A percentile compares a stretch with the other conserved stretches of the same genome.
These are phyloP conservation scores for Drosophila kohkoa DNA, from an alignment of 1,140 invertebrate genomes.

Conservation along the genomic window DNA sequence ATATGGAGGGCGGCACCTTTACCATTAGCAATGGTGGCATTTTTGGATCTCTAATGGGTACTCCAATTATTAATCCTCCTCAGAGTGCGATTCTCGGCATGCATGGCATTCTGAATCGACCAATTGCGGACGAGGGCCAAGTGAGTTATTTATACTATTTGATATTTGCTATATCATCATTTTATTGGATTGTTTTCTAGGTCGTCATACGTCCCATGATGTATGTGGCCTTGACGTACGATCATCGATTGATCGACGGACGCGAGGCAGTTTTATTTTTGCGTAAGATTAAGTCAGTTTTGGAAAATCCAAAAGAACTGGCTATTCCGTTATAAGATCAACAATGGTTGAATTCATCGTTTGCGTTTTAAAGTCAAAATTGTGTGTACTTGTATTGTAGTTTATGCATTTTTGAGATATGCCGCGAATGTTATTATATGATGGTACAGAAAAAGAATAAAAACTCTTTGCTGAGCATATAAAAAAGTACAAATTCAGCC, in stretches of 20 bases:
- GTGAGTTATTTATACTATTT: slow-evolving; percentile 85
- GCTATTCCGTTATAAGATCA: slow-evolving; percentile 1
- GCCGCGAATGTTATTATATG: no score
- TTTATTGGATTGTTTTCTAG: slow-evolving; percentile 85
- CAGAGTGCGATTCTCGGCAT: slow-evolving; percentile 99
- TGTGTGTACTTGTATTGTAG: no score
- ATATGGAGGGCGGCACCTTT: slow-evolving; percentile 99
- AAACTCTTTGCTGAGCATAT: no score
- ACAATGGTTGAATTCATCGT: not conserved
- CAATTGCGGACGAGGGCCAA: slow-evolving; percentile 97
- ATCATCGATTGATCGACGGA: slow-evolving; percentile 99
- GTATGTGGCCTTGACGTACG: slow-evolving; percentile 99
- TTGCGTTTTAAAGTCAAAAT: not conserved
- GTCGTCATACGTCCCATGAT: slow-evolving; percentile 99
- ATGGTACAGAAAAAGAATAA: no score
- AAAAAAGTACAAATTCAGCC: no score
- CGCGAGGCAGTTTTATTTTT: slow-evolving; percentile 99
- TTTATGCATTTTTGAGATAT: no score
- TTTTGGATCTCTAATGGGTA: slow-evolving; percentile 98
- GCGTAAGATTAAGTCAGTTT: slow-evolving; percentile 96
- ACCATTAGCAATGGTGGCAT: slow-evolving; percentile 99
- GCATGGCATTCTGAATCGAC: slow-evolving; percentile 98
- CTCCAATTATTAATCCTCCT: slow-evolving; percentile 99
- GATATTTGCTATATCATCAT: not conserved
- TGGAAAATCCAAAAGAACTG: slow-evolving; percentile 93